These are phyloP conservation scores for Ceyx erithaca DNA, from an alignment of 2,797 vertebrate species.

Conservation along the genomic window DNA sequence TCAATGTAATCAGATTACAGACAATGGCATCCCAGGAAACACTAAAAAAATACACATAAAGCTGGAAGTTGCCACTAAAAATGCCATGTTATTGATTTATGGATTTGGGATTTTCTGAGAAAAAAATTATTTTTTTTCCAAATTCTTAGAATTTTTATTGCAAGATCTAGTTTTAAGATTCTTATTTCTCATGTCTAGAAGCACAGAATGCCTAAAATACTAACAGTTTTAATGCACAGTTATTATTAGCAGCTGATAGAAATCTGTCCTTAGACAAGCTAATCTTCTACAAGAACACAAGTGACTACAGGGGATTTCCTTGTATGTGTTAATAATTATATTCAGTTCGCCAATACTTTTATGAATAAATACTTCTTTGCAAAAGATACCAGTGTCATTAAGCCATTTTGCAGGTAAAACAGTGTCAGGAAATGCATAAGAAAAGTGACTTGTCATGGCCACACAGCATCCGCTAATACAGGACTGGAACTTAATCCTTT, in stretches of 20 bases:
- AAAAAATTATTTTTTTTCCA: background rate
- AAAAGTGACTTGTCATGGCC: background rate
- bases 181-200: background rate
- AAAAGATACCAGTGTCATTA: background rate
- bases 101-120: background rate
- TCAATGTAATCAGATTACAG: background rate
- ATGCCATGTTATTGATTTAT: background rate
- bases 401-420: background rate
- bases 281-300: background rate
- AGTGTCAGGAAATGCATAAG: background rate
- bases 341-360: background rate
- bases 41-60: background rate
- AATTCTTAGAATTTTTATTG: background rate
- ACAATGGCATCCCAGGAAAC: background rate
- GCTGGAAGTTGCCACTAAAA: background rate
- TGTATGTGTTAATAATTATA: background rate
- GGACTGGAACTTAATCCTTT: background rate
- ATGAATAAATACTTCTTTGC: background rate
- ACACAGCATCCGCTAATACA: background rate
- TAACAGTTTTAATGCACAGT: background rate
- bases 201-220: background rate
- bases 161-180: background rate
- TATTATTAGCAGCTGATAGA: background rate
- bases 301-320: background rate
- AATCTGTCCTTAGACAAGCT: background rate